A percentile compares a stretch with the other conserved stretches of the same genome.
Conservation (phyloP, 2,888 invertebrate species). For the Trichogramma evanescens region DNA sequence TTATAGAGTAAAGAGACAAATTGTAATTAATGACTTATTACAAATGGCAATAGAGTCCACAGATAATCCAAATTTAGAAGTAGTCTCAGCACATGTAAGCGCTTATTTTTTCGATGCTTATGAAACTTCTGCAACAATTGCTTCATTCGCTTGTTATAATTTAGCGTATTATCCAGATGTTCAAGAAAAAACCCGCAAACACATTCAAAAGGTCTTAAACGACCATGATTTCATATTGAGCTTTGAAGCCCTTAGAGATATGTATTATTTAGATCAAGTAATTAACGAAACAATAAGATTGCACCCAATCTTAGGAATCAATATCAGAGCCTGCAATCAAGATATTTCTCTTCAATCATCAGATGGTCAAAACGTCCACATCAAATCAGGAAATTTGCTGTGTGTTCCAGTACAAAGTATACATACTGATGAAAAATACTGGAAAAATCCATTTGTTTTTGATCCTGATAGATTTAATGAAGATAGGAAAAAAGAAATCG, state of each 20-base stretch:
- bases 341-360: slow-evolving; percentile 22
- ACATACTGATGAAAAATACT: slow-evolving; percentile 10
- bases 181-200: slow-evolving; percentile 48
- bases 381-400: slow-evolving; percentile 25
- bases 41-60: slow-evolving; percentile 37
- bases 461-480: slow-evolving; percentile 13
- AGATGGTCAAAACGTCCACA: slow-evolving; percentile 25
- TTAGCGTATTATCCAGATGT: slow-evolving; percentile 46
- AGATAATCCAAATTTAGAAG: background rate
- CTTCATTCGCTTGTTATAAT: slow-evolving; percentile 47
- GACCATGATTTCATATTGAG: slow-evolving; percentile 41
- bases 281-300: slow-evolving; percentile 35
- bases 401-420: slow-evolving; percentile 21
- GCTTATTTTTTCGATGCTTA: slow-evolving; percentile 52
- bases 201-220: slow-evolving; percentile 41
- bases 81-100: slow-evolving; percentile 37
- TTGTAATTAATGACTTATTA: slow-evolving; percentile 30
- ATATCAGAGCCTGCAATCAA: slow-evolving; percentile 25
- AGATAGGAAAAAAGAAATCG: slow-evolving; percentile 21
- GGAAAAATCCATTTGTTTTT: slow-evolving; percentile 6
- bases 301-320: slow-evolving; percentile 11
- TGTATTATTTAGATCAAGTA: slow-evolving; percentile 52
- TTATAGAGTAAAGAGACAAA: slow-evolving; percentile 32
- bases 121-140: slow-evolving; percentile 50
- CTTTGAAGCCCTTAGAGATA: slow-evolving; percentile 48